These are phyloP conservation scores for Zosterops japonicus DNA, from an alignment of 2,113 vertebrate genomes.

Conservation along the genomic window DNA sequence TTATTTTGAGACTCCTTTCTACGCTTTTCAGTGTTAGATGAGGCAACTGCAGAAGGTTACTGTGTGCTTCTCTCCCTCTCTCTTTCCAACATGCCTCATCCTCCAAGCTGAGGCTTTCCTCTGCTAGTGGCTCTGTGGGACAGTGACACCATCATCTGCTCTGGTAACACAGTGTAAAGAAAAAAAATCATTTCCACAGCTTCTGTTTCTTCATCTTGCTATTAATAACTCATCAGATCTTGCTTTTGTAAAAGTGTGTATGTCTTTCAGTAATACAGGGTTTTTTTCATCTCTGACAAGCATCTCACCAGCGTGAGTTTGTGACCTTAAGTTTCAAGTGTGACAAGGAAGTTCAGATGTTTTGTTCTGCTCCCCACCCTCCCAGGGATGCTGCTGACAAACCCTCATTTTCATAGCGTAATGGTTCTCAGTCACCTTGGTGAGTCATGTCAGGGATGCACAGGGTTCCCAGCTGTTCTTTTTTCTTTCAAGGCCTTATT, in stretches of 20 bases:
- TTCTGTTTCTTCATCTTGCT: not conserved
- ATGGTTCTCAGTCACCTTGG: not conserved
- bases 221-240: not conserved
- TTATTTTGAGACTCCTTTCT: not conserved
- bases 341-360: not conserved
- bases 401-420: not conserved
- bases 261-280: not conserved
- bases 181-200: not conserved
- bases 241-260: not conserved
- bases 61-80: not conserved
- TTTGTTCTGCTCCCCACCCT: not conserved
- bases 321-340: not conserved
- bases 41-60: not conserved
- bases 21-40: not conserved
- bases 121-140: not conserved
- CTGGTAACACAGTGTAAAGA: not conserved
- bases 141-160: not conserved
- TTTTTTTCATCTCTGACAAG: not conserved
- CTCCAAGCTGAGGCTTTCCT: not conserved
- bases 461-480: not conserved
- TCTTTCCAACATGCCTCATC: fast-evolving
- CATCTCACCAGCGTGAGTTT: not conserved
- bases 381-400: not conserved
- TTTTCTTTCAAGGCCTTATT: not conserved
- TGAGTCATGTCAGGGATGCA: not conserved